Conservation (phyloP, 1,140 invertebrate genomes). For the Drosophila jambulina region DNA sequence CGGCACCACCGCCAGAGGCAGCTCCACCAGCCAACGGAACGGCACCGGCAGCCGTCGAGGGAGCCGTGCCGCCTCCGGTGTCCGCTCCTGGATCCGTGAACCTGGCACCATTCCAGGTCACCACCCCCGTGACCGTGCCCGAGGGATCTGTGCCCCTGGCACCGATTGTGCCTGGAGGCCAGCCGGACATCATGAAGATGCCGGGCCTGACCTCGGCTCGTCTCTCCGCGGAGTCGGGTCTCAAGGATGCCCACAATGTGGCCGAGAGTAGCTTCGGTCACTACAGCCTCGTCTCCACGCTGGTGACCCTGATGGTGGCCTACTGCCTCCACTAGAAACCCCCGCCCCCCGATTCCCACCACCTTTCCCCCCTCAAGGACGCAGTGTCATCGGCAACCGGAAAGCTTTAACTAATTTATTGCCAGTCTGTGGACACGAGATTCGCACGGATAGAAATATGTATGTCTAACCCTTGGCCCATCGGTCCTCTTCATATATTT, state of each 20-base stretch:
- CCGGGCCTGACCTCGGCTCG: slow-evolving; percentile 69
- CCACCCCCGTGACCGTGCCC: slow-evolving; percentile 62
- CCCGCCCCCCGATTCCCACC: slow-evolving; percentile 2
- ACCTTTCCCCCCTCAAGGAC: slow-evolving; percentile 2
- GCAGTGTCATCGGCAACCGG: slow-evolving; percentile 18
- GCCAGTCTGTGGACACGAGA: slow-evolving; percentile 19
- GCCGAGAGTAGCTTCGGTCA: slow-evolving; percentile 22
- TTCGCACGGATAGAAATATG: not conserved
- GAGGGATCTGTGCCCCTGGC: slow-evolving; percentile 85
- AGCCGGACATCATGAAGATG: slow-evolving; percentile 84
- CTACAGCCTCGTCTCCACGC: slow-evolving; percentile 45
- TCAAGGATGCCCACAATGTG: slow-evolving; percentile 58
- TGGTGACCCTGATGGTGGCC: slow-evolving; percentile 61
- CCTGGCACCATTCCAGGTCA: slow-evolving; percentile 66
- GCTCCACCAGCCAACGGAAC: slow-evolving; percentile 41
- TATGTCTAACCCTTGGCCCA: slow-evolving; percentile 3
- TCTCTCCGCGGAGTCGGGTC: slow-evolving; percentile 59
- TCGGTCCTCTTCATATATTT: slow-evolving; percentile 36
- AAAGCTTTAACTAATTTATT: slow-evolving; percentile 49
- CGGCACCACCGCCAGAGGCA: slow-evolving; percentile 70
- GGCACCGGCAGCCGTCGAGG: slow-evolving; percentile 15
- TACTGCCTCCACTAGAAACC: slow-evolving; percentile 59
- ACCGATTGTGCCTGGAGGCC: slow-evolving; percentile 79
- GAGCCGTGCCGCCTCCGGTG: slow-evolving; percentile 5
- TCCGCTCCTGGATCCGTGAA: slow-evolving; percentile 47